Evolutionary conservation across 2,113 vertebrate genomes (phyloP).

Genomic region (Brienomyrus longianalis): DNA sequence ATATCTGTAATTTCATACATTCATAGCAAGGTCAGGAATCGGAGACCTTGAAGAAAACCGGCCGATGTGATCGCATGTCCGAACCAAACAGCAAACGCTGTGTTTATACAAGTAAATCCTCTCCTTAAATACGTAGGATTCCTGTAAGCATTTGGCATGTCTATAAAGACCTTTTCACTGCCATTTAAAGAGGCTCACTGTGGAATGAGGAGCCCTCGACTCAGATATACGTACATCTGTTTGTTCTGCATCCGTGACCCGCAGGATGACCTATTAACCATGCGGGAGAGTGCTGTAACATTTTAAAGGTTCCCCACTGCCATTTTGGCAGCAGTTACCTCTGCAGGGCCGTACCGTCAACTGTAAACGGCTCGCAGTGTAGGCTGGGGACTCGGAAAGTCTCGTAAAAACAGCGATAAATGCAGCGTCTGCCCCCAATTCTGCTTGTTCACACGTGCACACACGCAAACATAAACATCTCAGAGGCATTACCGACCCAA

Average conservation of each 20-base stretch:
- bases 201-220: not conserved
- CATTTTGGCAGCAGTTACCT: not conserved
- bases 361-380: not conserved
- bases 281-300: conserved; percentile 9
- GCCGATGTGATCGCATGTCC: not conserved
- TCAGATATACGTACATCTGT: conserved; percentile 14
- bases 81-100: not conserved
- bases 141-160: not conserved
- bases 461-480: not conserved
- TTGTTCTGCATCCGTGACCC: not conserved
- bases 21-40: not conserved
- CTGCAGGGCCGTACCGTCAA: not conserved
- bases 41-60: not conserved
- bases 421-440: not conserved
- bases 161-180: not conserved
- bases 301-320: conserved; percentile 3
- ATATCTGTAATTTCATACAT: not conserved
- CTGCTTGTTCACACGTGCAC: not conserved
- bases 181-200: not conserved
- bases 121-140: not conserved
- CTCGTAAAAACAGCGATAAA: not conserved
- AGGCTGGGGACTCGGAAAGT: not conserved
- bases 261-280: conserved; percentile 6
- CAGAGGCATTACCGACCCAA: not conserved
- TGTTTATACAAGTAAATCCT: not conserved